phyloP scores from a whole-genome alignment of 2,888 invertebrate genomes.

The Neocrepidodera transversa region DNA sequence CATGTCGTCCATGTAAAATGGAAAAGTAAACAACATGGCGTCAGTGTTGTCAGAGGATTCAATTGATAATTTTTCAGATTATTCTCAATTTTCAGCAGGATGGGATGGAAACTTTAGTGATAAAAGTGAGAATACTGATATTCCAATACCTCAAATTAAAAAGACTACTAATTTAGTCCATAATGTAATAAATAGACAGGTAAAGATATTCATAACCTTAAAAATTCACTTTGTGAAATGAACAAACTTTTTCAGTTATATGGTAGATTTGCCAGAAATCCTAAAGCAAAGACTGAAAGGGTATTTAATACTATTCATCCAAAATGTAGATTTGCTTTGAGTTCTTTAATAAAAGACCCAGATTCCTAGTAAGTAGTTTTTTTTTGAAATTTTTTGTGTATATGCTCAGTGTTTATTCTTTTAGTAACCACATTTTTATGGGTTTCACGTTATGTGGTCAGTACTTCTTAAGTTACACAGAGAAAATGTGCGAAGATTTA shows the following conservation, averaged over 20 bases:
- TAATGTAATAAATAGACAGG: conserved; percentile 52
- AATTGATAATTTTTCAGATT: conserved; percentile 50
- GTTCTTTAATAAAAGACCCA: conserved; percentile 47
- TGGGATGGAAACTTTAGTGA: conserved; percentile 43
- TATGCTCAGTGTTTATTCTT: conserved; percentile 40
- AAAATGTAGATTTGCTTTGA: conserved; percentile 54
- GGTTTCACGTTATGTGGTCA: conserved; percentile 95
- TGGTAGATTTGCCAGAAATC: conserved; percentile 56
- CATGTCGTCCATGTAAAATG: conserved; percentile 7
- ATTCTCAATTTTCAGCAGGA: conserved; percentile 47
- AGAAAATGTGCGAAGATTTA: conserved; percentile 48
- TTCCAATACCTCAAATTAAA: conserved; percentile 28
- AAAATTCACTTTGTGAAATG: conserved; percentile 38
- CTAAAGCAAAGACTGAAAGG: conserved; percentile 58
- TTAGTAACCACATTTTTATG: conserved; percentile 90
- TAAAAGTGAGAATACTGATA: conserved; percentile 38
- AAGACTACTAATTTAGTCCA: conserved; percentile 46
- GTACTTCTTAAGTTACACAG: conserved; percentile 85
- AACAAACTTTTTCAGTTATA: conserved; percentile 53
- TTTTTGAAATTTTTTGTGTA: neutral
- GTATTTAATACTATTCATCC: conserved; percentile 56
- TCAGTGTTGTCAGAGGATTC: conserved; percentile 48
- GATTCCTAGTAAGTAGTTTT: conserved; percentile 51
- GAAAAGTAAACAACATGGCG: conserved; percentile 52
- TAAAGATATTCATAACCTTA: conserved; percentile 49